Conservation (phyloP, 2,113 vertebrate species). For the Megalops atlanticus region DNA sequence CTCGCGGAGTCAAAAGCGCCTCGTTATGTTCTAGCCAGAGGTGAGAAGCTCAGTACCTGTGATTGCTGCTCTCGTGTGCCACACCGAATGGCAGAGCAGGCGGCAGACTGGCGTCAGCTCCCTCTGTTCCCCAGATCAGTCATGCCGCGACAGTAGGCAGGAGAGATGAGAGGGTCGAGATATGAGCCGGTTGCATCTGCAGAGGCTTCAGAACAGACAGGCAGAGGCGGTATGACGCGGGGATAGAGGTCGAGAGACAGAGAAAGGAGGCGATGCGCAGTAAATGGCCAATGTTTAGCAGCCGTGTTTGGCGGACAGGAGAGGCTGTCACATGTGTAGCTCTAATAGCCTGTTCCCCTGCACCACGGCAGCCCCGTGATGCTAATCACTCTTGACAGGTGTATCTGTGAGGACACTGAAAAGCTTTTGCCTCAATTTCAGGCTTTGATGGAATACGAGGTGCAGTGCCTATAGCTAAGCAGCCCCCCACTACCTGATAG, state of each 20-base stretch:
- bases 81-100: background rate
- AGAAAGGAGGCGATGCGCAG: background rate
- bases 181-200: background rate
- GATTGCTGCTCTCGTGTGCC: background rate
- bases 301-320: background rate
- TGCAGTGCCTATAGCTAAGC: slow-evolving; percentile 16
- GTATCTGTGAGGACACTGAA: slow-evolving; percentile 51
- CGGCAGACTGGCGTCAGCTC: background rate
- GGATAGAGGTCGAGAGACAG: background rate
- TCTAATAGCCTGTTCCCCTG: slow-evolving; percentile 13
- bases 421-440: slow-evolving; percentile 49
- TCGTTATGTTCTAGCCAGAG: background rate
- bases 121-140: background rate
- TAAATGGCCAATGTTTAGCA: slow-evolving; percentile 11
- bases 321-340: slow-evolving; percentile 29
- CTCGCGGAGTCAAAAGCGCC: background rate
- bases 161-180: background rate
- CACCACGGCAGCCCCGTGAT: slow-evolving; percentile 36
- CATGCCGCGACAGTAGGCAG: background rate
- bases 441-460: slow-evolving; percentile 19
- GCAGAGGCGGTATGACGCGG: background rate
- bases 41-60: background rate
- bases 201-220: background rate
- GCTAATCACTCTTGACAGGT: slow-evolving; percentile 56
- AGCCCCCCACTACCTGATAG: slow-evolving; percentile 7